A percentile compares a stretch with the other conserved stretches of the same genome.
Evolutionary conservation across 2,888 invertebrate species (phyloP).

Genomic region (Drosophila helvetica): DNA sequence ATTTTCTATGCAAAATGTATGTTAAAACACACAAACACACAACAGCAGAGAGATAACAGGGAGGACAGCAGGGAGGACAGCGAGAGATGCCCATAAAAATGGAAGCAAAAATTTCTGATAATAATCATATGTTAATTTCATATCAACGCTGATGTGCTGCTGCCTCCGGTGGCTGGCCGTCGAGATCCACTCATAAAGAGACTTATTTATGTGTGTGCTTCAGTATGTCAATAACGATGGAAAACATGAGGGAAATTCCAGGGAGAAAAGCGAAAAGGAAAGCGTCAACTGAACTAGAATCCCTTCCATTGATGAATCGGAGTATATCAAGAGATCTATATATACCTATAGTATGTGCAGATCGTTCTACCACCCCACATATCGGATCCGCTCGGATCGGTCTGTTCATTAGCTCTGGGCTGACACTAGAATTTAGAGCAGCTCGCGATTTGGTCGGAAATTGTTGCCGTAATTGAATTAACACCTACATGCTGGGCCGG

Average conservation of each 20-base stretch:
- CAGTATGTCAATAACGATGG: conserved; percentile 9
- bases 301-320: too few relatives aligned
- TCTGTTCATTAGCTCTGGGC: conserved; percentile 26
- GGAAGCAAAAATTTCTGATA: conserved; percentile 76
- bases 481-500: conserved; percentile 13
- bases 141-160: conserved; percentile 51
- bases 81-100: conserved; percentile 64
- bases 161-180: conserved; percentile 26
- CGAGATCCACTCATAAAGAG: conserved; percentile 58
- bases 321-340: too few relatives aligned
- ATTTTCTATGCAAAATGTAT: conserved; percentile 64
- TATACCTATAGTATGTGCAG: too few relatives aligned
- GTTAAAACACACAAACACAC: conserved; percentile 33
- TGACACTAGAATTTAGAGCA: conserved; percentile 35
- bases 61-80: not conserved
- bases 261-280: not conserved
- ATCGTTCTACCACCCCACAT: not conserved
- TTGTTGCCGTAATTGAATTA: conserved; percentile 45
- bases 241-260: conserved; percentile 2
- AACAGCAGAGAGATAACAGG: not conserved
- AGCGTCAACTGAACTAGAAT: not conserved
- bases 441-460: conserved; percentile 24
- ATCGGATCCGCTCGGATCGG: not conserved
- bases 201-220: conserved; percentile 62
- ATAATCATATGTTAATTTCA: conserved; percentile 77